Percentiles rank a stretch among this genome's conserved stretches.
These are phyloP conservation scores for Leptosomus discolor DNA, from an alignment of 2,113 vertebrate species.

Conservation along the genomic window DNA sequence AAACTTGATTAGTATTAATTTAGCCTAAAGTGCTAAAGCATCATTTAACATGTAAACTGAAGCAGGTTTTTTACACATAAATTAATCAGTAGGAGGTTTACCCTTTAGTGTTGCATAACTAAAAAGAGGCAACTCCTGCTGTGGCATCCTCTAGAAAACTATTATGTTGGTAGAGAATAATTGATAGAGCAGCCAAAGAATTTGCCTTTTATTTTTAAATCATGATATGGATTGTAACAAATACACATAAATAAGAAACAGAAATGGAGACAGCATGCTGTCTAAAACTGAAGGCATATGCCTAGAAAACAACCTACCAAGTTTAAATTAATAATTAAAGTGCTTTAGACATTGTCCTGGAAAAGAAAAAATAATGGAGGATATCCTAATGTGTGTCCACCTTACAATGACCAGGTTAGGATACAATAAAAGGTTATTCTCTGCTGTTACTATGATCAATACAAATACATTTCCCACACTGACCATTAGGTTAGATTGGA, in stretches of 20 bases:
- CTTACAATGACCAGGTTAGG: background rate
- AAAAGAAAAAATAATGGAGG: background rate
- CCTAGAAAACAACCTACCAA: background rate
- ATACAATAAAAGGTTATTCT: background rate
- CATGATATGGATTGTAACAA: background rate
- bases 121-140: background rate
- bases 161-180: background rate
- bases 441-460: background rate
- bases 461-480: background rate
- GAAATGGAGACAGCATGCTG: background rate
- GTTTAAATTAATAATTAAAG: background rate
- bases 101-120: background rate
- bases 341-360: background rate
- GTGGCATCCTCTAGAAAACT: background rate
- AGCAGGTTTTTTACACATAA: background rate
- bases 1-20: conserved; percentile 28
- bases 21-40: background rate
- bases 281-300: background rate
- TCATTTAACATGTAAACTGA: background rate
- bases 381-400: background rate
- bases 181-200: background rate
- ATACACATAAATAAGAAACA: background rate
- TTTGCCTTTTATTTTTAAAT: background rate
- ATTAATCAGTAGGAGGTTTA: conserved; percentile 5
- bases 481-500: background rate